Percentiles rank a stretch among this genome's conserved stretches.
Conservation (phyloP, 2,797 vertebrate species). For the Cyprinella venusta region DNA sequence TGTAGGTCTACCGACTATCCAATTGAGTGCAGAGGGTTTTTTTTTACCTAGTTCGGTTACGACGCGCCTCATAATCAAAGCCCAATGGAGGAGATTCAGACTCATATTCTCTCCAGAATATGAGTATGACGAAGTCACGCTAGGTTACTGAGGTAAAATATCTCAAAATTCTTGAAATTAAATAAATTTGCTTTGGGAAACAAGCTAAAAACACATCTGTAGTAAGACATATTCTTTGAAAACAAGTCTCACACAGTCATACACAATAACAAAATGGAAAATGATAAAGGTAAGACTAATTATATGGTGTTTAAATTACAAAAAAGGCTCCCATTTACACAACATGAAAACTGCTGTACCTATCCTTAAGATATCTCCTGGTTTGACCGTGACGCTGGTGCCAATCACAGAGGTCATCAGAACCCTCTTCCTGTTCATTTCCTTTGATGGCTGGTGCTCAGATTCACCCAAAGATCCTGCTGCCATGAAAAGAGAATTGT, state of each 20-base stretch:
- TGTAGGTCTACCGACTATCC: no score
- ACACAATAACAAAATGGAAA: neutral
- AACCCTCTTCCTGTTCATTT: slow-evolving; percentile 75
- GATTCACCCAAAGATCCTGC: slow-evolving; percentile 33
- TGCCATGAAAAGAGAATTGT: slow-evolving; percentile 5
- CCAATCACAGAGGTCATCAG: slow-evolving; percentile 80
- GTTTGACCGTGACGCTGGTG: slow-evolving; percentile 70
- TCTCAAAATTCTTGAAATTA: neutral
- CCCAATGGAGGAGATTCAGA: no score
- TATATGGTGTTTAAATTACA: neutral
- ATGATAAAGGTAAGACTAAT: neutral
- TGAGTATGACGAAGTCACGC: no score
- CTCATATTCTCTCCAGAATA: no score
- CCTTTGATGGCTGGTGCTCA: slow-evolving; percentile 59
- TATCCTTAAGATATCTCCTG: slow-evolving; percentile 79
- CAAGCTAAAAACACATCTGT: neutral
- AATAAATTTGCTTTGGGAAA: neutral
- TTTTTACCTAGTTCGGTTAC: no score
- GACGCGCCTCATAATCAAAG: no score
- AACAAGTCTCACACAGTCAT: neutral
- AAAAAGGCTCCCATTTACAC: neutral
- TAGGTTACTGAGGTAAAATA: neutral
- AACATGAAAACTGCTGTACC: slow-evolving; percentile 69
- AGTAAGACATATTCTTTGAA: neutral
- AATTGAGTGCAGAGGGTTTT: no score